Evolutionary conservation across 2,888 invertebrate genomes (phyloP).

Genomic region (Rhabditoides inermis): DNA sequence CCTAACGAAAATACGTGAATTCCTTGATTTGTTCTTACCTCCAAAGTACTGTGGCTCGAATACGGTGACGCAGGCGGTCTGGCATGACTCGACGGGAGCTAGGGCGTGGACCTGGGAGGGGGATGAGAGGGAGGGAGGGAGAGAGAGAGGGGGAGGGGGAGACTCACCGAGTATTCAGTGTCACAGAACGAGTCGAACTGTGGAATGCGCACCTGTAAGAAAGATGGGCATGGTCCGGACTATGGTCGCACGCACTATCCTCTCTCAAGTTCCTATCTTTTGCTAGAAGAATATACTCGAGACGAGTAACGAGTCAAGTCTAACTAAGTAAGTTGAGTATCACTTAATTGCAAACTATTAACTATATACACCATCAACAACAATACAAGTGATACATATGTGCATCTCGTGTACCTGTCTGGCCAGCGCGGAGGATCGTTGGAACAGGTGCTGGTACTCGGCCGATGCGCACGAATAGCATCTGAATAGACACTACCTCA

Average conservation of each 20-base stretch:
- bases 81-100: slow-evolving; percentile 23
- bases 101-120: no score
- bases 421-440: slow-evolving; percentile 9
- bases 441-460: slow-evolving; percentile 22
- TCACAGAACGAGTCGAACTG: slow-evolving; percentile 29
- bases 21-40: slow-evolving; percentile 21
- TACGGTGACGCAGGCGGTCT: slow-evolving; percentile 30
- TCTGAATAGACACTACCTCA: no score
- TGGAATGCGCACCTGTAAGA: slow-evolving; percentile 13
- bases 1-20: no score
- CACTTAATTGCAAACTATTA: neutral
- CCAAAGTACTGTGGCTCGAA: slow-evolving; percentile 35
- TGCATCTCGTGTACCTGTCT: slow-evolving; percentile 12
- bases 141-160: no score
- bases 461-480: slow-evolving; percentile 34
- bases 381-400: no score
- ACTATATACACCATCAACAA: neutral
- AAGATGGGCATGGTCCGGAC: neutral
- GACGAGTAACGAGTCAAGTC: neutral
- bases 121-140: no score
- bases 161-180: slow-evolving; percentile 17
- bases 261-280: no score
- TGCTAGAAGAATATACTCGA: slow-evolving; percentile 1
- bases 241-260: neutral
- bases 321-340: neutral